Percentiles rank a stretch among this genome's conserved stretches.
Evolutionary conservation across 2,113 vertebrate species (phyloP).

Genomic region (Vidua macroura): DNA sequence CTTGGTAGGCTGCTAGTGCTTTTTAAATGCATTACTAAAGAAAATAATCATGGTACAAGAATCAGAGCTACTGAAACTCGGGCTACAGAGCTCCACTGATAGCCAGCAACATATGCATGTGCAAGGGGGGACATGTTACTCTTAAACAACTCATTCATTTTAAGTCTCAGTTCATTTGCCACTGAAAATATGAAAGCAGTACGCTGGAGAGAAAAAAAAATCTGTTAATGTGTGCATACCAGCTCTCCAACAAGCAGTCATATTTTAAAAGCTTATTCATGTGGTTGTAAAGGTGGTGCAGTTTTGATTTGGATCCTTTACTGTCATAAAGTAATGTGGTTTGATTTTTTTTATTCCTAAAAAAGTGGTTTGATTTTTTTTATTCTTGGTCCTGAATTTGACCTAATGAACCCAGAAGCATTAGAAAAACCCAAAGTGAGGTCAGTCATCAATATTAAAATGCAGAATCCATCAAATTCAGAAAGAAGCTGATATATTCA

Average conservation of each 20-base stretch:
- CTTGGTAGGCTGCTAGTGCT: neutral
- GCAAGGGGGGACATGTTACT: constrained; percentile 6
- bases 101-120: neutral
- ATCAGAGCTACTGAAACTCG: neutral
- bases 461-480: neutral
- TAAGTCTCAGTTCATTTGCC: constrained; percentile 58
- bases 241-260: neutral
- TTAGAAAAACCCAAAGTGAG: neutral
- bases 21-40: constrained; percentile 2
- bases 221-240: constrained; percentile 23
- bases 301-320: neutral
- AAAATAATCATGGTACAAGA: neutral
- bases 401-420: neutral
- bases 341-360: neutral
- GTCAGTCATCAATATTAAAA: neutral
- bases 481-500: neutral
- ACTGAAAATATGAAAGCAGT: constrained; percentile 45
- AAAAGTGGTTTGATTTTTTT: neutral
- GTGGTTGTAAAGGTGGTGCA: neutral
- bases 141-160: constrained; percentile 60
- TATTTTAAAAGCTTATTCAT: neutral
- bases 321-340: neutral
- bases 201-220: constrained; percentile 26
- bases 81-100: neutral
- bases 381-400: neutral